Base-by-base conservation (phyloP, 1,140 invertebrate species). In the Macrosteles quadrilineatus region DNA sequence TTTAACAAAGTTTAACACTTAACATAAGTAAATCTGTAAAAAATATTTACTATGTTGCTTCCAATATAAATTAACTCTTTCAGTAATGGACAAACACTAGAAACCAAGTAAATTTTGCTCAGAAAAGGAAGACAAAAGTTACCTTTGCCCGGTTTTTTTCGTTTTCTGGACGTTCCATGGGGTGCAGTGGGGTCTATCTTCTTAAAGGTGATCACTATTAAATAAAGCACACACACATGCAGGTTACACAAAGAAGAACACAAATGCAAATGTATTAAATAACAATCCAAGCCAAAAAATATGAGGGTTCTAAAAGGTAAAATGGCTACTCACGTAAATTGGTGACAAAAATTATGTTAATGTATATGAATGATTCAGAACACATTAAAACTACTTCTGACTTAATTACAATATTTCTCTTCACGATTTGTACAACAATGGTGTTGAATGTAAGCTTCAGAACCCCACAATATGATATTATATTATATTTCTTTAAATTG, bases 141-240 rank as follows among this genome's bases (percentile, higher is more conserved):
- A 91, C 90, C 87, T 79, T 85, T 82, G 62, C 88, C 88, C 12
- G 90, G 89, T 77, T 90, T 91, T 82, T 92, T 92, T 77, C 89
- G 82, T 83, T 91, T 92, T 80, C 90, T 86, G 47, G 87, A 85
- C 67, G 81, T 77, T 43, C 76, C 76, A 81, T 80, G 75, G n/a
- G 43, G 43, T 76, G 76, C 74, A 65, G 77, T 71, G 67, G 77
- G 75, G 70, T 77, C 75, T 70, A 83, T 76, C 74, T 81, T 83
- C 78, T 80, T 83, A 80, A 83, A 84, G 63, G 82, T 83, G 73
- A 83, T 80, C 77, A 84, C 82, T 83, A 80, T 70, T 76, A 65
- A 71, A 73, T 67, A 68, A 70, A 73, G 50, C 71, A 73, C 65
- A 71, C 69, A 70, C 40, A 64, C 71, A 72, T 72, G 71, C 71